Base-by-base conservation (phyloP, 2,113 vertebrate genomes). In the Ibidorhyncha struthersii region DNA sequence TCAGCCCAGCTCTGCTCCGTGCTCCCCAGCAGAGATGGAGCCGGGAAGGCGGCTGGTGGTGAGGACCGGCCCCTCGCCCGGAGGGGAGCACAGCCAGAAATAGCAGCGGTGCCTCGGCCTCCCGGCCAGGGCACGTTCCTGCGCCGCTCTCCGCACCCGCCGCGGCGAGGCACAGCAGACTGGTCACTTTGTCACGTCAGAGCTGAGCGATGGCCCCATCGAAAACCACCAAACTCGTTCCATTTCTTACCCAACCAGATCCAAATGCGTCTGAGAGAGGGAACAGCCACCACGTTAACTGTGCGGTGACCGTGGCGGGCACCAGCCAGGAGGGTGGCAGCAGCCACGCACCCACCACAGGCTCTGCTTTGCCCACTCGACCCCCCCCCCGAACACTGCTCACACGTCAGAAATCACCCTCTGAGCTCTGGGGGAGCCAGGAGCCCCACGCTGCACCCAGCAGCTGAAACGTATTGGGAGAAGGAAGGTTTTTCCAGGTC, bases 201-300 rank as follows among this genome's bases (percentile, higher is more conserved):
- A 77, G 8, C 12, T 19, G 74, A 91, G 80, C 9, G 22, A 67
- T 56, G 83, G 83, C 91, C 86, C 69, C 65, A 38, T 77, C 11
- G 2, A 79, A 96, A 66, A 97, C 93, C 96, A 91, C 93, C 97
- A 65, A 93, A 95, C 95, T 91, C 2, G 95, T 96, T 97, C 77
- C 45, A 26, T 87, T 94, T 94, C 95, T 74, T 69, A 96, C 95
- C 89, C 70, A 80, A 96, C 97, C 89, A 96, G 97, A 91, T 97
- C 93, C 73, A 52, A 79, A 67, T 0, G 3, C 81, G 86, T 9
- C 83, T 27, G 38, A 3, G 40, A 74, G 50, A 82, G 32, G 77
- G 79, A 94, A 73, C 47, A 83, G 85, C 15, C 72, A 13, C 38
- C 0, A 0, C 0, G 2, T 90, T 88, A 86, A 90, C 87, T 4